Percentiles rank a stretch among this genome's conserved stretches.
phyloP scores from a whole-genome alignment of 2,888 invertebrate species.

The Toxonevra muliebris region DNA sequence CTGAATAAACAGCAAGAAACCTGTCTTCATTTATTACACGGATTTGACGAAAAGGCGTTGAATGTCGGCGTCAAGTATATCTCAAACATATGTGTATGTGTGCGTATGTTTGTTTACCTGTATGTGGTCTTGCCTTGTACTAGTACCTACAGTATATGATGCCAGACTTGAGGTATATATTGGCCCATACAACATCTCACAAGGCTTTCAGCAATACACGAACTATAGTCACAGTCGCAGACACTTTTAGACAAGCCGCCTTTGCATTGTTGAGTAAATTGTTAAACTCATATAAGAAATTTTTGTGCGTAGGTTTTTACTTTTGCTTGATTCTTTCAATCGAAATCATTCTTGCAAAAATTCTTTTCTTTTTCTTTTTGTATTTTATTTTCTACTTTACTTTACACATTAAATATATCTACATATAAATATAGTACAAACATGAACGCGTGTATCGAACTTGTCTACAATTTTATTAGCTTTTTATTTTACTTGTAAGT shows the following conservation, averaged over 20 bases:
- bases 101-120: slow-evolving; percentile 11
- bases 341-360: too few species aligned
- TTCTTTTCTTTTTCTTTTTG: too few species aligned
- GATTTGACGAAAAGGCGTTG: slow-evolving; percentile 36
- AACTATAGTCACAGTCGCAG: too few species aligned
- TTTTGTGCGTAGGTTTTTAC: too few species aligned
- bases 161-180: slow-evolving; percentile 19
- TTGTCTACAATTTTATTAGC: too few species aligned
- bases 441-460: too few species aligned
- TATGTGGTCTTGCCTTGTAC: slow-evolving; percentile 16
- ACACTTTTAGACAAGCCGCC: slow-evolving; percentile 35
- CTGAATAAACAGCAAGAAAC: not conserved
- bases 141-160: slow-evolving; percentile 12
- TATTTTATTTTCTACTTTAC: too few species aligned
- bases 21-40: slow-evolving; percentile 7
- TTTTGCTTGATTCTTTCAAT: too few species aligned
- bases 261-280: slow-evolving; percentile 42
- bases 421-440: too few species aligned
- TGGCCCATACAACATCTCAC: slow-evolving; percentile 20
- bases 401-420: too few species aligned
- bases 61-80: slow-evolving; percentile 40
- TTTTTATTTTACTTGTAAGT: too few species aligned
- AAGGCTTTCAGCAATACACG: too few species aligned
- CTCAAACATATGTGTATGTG: slow-evolving; percentile 25
- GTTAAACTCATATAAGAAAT: slow-evolving; percentile 25